phyloP scores from a whole-genome alignment of 2,888 invertebrate genomes.

The Mayetiola destructor region DNA sequence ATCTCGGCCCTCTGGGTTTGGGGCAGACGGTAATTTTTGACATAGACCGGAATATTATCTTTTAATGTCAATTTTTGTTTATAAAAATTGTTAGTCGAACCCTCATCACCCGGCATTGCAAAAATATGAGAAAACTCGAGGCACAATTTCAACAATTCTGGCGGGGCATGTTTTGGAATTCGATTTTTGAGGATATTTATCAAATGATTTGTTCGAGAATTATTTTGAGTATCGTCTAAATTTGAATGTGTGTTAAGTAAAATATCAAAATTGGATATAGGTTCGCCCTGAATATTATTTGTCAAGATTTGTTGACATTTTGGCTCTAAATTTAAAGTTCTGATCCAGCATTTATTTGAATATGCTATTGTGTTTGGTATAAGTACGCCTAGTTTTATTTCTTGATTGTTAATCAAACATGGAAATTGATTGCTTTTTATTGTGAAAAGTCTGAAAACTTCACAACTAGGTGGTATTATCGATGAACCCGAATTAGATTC shows the following conservation, averaged over 20 bases:
- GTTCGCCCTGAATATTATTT: not conserved
- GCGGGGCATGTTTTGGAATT: not conserved
- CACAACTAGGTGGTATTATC: conserved; percentile 5
- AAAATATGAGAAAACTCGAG: conserved; percentile 19
- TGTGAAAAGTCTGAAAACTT: not conserved
- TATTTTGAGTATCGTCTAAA: too few relatives aligned
- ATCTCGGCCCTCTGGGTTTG: conserved; percentile 19
- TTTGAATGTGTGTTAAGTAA: not conserved
- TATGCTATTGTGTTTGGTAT: not conserved
- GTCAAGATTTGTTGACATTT: too few relatives aligned
- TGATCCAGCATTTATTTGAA: too few relatives aligned
- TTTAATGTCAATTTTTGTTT: conserved; percentile 19
- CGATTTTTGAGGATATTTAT: not conserved
- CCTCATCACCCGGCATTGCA: conserved; percentile 18
- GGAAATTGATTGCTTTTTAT: not conserved
- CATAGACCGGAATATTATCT: conserved; percentile 19
- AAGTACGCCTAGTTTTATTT: not conserved
- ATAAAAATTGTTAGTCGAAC: conserved; percentile 22
- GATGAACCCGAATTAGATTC: too few relatives aligned
- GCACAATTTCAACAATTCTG: conserved; percentile 15
- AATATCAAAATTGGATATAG: not conserved
- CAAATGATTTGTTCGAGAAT: not conserved
- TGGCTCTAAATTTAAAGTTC: too few relatives aligned
- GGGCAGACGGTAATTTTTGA: conserved; percentile 21
- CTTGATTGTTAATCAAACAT: not conserved